Evolutionary conservation across 2,888 invertebrate genomes (phyloP), one percentile per base, ranked within the genome.

Genomic region (Drosophila nr. fundita): DNA sequence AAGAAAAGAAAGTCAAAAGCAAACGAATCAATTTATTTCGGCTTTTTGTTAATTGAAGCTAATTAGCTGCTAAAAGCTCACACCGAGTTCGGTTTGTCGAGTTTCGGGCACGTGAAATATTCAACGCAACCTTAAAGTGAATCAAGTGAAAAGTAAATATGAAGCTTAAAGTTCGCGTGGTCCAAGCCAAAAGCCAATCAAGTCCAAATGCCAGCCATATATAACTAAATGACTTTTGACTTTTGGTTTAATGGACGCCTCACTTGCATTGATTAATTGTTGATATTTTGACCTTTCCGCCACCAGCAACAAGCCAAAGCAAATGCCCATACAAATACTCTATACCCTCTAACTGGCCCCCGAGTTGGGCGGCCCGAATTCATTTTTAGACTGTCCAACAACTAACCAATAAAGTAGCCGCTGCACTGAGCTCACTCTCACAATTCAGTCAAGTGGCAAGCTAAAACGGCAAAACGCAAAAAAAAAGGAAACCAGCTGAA

Each of bases 391-490:
- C 61, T 8, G 8, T 10, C 55, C 58, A 68, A 68, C 58, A 68
- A 68, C 61, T 24, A 54, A 34, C 24, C 18, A 70, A 59, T 58
- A 69, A 71, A 57, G 69, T 38, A 62, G 65, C 42, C 58, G 50
- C 45, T 70, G 84, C 84, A 81, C 66, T 50, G 57, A 77, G 68
- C 62, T 55, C 45, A 8, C 63, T 68, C 73, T 70, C 76, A 66
- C 83, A 90, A 87, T 76, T 88, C 89, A 83, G 87, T 87, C 90
- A 87, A 87, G 87, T 90, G 89, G 83, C 83, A 83, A 80, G 67
- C 63, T 52, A 65, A 40, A 55, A 32, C 4, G 48, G 4, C 32
- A 27, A 27, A 38, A 24, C 21, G n/a, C n/a, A 34, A 34, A 70
- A 73, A 68, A 32, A 68, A 74, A 61, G 58, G 70, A 75, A 49